A percentile compares a stretch with the other conserved stretches of the same genome.
Evolutionary conservation across 2,113 vertebrate species (phyloP).

Genomic region (Gallinago jamesoni): DNA sequence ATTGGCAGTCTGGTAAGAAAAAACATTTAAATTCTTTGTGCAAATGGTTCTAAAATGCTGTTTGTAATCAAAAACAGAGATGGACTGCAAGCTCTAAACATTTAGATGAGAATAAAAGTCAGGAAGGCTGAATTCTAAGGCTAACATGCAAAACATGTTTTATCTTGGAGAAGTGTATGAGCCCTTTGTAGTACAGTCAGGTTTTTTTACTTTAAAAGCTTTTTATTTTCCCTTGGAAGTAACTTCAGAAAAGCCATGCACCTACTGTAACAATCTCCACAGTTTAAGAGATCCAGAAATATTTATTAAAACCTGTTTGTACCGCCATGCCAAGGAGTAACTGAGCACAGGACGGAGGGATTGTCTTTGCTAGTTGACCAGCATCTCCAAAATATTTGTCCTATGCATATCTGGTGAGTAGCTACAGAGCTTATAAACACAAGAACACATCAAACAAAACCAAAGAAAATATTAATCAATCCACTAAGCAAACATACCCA

Average conservation of each 20-base stretch:
- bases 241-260: not conserved
- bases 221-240: not conserved
- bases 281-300: not conserved
- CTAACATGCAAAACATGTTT: not conserved
- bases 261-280: not conserved
- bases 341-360: not conserved
- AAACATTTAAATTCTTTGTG: not conserved
- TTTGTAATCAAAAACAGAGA: not conserved
- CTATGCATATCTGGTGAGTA: not conserved
- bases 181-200: not conserved
- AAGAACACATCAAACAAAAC: not conserved
- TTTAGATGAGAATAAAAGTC: not conserved
- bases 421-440: not conserved
- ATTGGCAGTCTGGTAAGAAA: not conserved
- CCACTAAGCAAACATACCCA: conserved; percentile 82
- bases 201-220: not conserved
- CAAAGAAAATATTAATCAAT: not conserved
- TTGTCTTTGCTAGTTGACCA: not conserved
- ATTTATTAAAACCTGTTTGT: not conserved
- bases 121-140: not conserved
- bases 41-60: not conserved
- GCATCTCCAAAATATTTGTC: not conserved
- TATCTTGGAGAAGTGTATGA: not conserved
- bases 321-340: not conserved
- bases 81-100: not conserved